Percentiles rank a stretch among this genome's conserved stretches.
Evolutionary conservation across 2,797 vertebrate genomes (phyloP).

Genomic region (Chloroceryle amazona): DNA sequence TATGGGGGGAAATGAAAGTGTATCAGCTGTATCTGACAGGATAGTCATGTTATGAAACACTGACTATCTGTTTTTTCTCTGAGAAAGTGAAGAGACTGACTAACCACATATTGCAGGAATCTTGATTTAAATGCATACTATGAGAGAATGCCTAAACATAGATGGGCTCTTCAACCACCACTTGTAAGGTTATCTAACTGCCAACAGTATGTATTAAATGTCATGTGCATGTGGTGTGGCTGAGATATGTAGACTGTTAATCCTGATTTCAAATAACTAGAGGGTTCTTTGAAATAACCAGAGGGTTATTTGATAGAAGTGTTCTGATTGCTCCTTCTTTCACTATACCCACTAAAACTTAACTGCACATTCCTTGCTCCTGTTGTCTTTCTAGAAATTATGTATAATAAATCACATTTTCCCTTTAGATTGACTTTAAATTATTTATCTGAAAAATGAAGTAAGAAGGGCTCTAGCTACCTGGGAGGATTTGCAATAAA

Average conservation of each 20-base stretch:
- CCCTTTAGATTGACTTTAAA: background rate
- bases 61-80: background rate
- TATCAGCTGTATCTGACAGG: background rate
- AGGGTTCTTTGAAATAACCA: background rate
- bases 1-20: background rate
- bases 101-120: background rate
- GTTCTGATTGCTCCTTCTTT: background rate
- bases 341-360: background rate
- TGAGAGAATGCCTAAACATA: conserved; percentile 49
- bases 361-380: background rate
- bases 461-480: background rate
- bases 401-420: background rate
- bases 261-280: conserved; percentile 25
- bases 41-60: background rate
- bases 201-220: conserved; percentile 50
- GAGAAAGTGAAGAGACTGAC: background rate
- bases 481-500: background rate
- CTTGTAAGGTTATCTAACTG: conserved; percentile 63
- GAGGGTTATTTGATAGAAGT: background rate
- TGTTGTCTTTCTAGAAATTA: background rate
- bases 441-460: background rate
- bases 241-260: conserved; percentile 14
- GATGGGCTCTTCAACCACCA: conserved; percentile 6
- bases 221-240: conserved; percentile 11
- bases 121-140: background rate